Base-by-base conservation (phyloP, 2,888 invertebrate genomes). In the Branchinecta sandiegonensis region DNA sequence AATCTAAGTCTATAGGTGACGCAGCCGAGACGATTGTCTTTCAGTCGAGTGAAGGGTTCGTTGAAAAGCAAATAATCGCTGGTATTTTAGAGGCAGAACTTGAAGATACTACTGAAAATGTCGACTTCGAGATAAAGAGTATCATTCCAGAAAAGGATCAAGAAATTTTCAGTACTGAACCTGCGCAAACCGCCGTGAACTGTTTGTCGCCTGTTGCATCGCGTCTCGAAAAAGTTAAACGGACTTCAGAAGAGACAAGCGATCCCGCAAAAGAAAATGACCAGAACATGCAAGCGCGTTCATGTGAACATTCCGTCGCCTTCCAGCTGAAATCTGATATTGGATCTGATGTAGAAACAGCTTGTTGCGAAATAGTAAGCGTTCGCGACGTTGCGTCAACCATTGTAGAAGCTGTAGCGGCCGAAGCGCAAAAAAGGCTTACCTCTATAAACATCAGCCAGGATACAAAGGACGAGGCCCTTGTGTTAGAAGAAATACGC, bases 341-440 rank as follows among this genome's bases (percentile, higher is more conserved):
- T 17, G 23, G 23, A 17, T 23, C n/a, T 17, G 63, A 56, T 56
- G 37, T 37, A 37, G 37, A 37, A 37, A 37, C 37, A 37, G 37
- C 37, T 37, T 37, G 37, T 37, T 37, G 37, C 37, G 37, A 37
- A 37, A 37, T 37, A 37, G 37, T 37, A 37, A 23, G 23, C 9
- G 23, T 56, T 23, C 63, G 63, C 9, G 23, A 23, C 11, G 23
- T 56, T 23, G 63, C 63, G n/a, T 23, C n/a, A 56, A 17, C 63
- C 23, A n/a, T 56, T n/a, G 63, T 56, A 56, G 11, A 56, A 17
- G 63, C 10, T 23, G 23, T 56, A 17, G 8, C 63, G 2, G 63
- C n/a, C 8, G 63, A 56, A 23, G 63, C 63, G n/a, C 63, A 56
- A 56, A 56, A 56, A 56, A n/a, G 63, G n/a, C 37, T 37, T 37